Conservation (phyloP, 2,888 invertebrate species). For the Lamproptera curius region DNA sequence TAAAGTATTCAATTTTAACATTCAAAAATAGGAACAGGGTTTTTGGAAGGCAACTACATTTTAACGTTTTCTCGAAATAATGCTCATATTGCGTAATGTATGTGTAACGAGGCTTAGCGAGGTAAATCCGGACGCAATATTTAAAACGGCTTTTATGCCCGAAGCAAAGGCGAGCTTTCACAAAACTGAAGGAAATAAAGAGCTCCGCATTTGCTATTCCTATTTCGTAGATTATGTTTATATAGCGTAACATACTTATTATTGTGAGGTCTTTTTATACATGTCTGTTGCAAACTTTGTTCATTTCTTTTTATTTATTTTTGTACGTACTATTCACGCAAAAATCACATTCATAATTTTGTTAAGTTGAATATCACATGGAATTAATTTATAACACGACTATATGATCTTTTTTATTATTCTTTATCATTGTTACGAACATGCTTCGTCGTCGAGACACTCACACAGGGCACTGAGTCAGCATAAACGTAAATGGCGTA, state of each 20-base stretch:
- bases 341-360: too few species aligned
- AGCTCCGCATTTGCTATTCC: slow-evolving; percentile 53
- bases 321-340: too few species aligned
- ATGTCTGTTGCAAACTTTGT: neutral
- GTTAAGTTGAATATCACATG: too few species aligned
- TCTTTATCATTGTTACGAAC: too few species aligned
- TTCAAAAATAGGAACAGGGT: neutral
- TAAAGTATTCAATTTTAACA: too few species aligned
- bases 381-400: too few species aligned
- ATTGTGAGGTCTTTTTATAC: slow-evolving; percentile 2
- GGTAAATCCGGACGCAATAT: slow-evolving; percentile 66
- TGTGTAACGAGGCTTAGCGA: slow-evolving; percentile 52
- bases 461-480: too few species aligned
- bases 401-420: too few species aligned
- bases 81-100: slow-evolving; percentile 51
- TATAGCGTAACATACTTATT: slow-evolving; percentile 1
- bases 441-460: too few species aligned
- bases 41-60: neutral
- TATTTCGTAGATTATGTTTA: slow-evolving; percentile 13
- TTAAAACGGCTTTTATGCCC: slow-evolving; percentile 66
- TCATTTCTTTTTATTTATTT: too few species aligned
- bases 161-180: slow-evolving; percentile 54
- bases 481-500: too few species aligned
- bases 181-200: slow-evolving; percentile 55
- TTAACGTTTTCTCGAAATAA: slow-evolving; percentile 33